Evolutionary conservation across 1,140 invertebrate species (phyloP), one percentile per base, ranked within the genome.

Genomic region (Brachionus plicatilis): DNA sequence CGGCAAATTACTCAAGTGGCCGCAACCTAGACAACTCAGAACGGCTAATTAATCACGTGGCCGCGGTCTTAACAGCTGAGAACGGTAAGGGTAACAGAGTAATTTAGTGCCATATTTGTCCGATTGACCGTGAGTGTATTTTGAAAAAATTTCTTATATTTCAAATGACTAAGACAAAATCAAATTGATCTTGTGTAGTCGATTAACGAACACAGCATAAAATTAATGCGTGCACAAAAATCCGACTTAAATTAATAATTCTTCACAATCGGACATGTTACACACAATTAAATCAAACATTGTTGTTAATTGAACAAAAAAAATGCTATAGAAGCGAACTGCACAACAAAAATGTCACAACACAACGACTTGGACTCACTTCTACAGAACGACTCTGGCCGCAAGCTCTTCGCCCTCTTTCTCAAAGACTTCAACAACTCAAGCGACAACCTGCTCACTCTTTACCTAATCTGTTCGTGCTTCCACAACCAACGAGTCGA

Each of bases 381-480:
- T 43, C 29, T 82, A 0, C 79, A 82, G 33, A 82, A 82, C 29
- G 79, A 82, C 29, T 68, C 37, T 9, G 79, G 79, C 24, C 79
- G 79, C 12, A 82, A 82, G 45, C 50, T 82, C 9, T 82, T 82
- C 27, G 65, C 53, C 27, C 41, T 68, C 24, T 82, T 82, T 45
- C 17, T 82, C 29, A 82, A 82, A 82, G 79, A 68, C 11, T 82
- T 82, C 20, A 82, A 82, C 41, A 82, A 82, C 14, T 60, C 53
- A 43, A 82, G 79, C 65, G 79, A 82, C 43, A 82, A 82, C 60
- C 53, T 82, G 9, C 65, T 82, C 9, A 82, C 79, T 47, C 27
- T 82, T 8, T 82, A 82, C 65, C 65, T 82, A n/a, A 82, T 82
- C 6, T 82, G 79, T 37, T 82, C 37, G 2, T 82, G 79, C 14